Percentiles rank a stretch among this genome's conserved stretches.
These are phyloP conservation scores for Polyommatus iphigenia DNA, from an alignment of 2,888 invertebrate genomes.

Conservation along the genomic window DNA sequence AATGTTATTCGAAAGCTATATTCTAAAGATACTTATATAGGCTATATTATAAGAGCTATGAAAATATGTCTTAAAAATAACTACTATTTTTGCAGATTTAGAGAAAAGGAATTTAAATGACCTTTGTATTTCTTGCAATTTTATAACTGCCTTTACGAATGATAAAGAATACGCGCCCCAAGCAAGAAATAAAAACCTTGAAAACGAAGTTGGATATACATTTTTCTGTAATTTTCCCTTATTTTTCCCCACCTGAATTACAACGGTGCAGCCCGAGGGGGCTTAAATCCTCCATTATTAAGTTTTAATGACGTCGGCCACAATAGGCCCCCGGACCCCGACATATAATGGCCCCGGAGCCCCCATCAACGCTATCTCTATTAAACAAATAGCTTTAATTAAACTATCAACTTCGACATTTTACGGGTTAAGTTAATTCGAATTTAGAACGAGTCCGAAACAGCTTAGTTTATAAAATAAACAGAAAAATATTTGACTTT, in stretches of 20 bases:
- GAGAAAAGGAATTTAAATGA: neutral
- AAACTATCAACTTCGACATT: constrained; percentile 14
- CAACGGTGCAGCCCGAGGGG: constrained; percentile 49
- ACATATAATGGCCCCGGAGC: constrained; percentile 66
- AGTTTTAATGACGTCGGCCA: constrained; percentile 71
- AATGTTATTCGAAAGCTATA: no score
- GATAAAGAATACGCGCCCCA: neutral
- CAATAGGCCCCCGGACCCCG: constrained; percentile 56
- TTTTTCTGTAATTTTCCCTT: constrained; percentile 2
- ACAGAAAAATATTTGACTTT: no score
- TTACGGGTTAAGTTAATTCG: neutral
- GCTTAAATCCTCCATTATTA: constrained; percentile 68
- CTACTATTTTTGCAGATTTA: neutral
- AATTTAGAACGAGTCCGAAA: neutral
- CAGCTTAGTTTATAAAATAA: neutral
- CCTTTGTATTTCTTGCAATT: neutral
- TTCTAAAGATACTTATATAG: no score
- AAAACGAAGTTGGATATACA: neutral
- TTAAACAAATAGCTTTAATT: constrained; percentile 13
- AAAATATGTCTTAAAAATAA: neutral
- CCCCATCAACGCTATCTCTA: constrained; percentile 51
- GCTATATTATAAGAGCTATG: neutral
- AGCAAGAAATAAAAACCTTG: neutral
- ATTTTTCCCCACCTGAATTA: constrained; percentile 3
- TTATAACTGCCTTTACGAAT: neutral